Base-by-base conservation (phyloP, 1,140 invertebrate genomes). In the Thaumatotibia leucotreta region DNA sequence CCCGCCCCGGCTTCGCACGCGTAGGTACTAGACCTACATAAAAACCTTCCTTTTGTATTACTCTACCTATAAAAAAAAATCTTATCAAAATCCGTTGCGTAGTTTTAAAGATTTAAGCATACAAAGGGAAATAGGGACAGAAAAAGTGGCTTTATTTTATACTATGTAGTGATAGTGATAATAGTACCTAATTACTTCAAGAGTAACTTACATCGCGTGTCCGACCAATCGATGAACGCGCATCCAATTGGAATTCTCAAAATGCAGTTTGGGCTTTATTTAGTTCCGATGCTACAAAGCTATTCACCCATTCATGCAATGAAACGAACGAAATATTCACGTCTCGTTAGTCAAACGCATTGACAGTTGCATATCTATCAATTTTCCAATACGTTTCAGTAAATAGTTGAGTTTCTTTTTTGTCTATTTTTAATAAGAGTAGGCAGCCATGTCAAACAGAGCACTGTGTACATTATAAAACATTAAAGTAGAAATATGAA, bases 311-410 rank as follows among this genome's bases (percentile, higher is more conserved):
- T 80, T 79, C 77, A 65, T 76, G 69, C 73, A 68, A 62, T 73
- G 74, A 74, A 76, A 75, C 69, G 69, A 63, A 74, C 76, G 78
- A 80, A 84, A 84, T 84, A 81, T 78, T 80, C 77, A 80, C 77
- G 72, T 77, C 68, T 72, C 77, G 73, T 75, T 80, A 73, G 75
- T 79, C 77, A 79, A 80, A 80, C 77, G 75, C 62, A 69, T 65
- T 50, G 69, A 61, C 69, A 69, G 66, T 66, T 65, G 67, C 65
- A 54, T 58, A 58, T 58, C 23, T 58, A 58, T 45, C 39, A 45
- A 45, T 20, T 45, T 45, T 45, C 39, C 39, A 45, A 20, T 45
- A 20, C 17, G 17, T 17, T 45, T 45, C n/a, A 45, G 39, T 45
- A 20, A 29, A 29, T 45, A 45, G 17, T 14, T 14, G 8, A 20